Conservation (phyloP, 2,113 vertebrate species). For the Cyrtonyx montezumae region DNA sequence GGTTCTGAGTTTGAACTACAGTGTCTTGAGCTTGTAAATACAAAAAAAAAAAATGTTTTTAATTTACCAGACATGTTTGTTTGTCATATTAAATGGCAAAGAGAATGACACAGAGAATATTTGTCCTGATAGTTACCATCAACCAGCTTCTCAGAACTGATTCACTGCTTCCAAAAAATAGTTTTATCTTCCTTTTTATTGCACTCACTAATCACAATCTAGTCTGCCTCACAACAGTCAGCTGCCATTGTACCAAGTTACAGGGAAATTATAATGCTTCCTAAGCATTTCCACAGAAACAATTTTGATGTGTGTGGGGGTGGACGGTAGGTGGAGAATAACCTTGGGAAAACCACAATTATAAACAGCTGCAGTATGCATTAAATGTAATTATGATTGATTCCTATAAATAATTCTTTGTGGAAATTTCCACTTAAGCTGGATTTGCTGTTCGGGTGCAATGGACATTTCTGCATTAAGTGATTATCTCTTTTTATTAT, state of each 20-base stretch:
- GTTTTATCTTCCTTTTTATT: not conserved
- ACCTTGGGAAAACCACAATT: constrained; percentile 83
- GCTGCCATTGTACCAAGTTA: constrained; percentile 65
- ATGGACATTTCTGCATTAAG: constrained; percentile 84
- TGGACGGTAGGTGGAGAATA: constrained; percentile 66
- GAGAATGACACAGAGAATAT: not conserved
- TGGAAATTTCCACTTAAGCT: constrained; percentile 86
- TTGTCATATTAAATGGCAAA: not conserved
- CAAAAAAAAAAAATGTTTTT: not conserved
- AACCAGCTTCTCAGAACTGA: not conserved
- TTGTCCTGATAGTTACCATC: not conserved
- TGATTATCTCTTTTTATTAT: constrained; percentile 84
- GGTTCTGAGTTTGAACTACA: not conserved
- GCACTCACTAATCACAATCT: constrained; percentile 9
- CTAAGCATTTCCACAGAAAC: constrained; percentile 74
- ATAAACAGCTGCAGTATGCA: constrained; percentile 89
- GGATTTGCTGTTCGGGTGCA: constrained; percentile 83
- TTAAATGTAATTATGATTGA: constrained; percentile 93
- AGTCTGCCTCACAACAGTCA: constrained; percentile 40
- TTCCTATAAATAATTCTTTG: constrained; percentile 94
- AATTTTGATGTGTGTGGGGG: constrained; percentile 67
- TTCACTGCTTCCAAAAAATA: not conserved
- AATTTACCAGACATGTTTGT: not conserved
- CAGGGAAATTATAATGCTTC: constrained; percentile 70
- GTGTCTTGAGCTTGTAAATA: not conserved